A percentile compares a stretch with the other conserved stretches of the same genome.
phyloP scores from a whole-genome alignment of 1,140 invertebrate genomes.

The Orchesella cincta region DNA sequence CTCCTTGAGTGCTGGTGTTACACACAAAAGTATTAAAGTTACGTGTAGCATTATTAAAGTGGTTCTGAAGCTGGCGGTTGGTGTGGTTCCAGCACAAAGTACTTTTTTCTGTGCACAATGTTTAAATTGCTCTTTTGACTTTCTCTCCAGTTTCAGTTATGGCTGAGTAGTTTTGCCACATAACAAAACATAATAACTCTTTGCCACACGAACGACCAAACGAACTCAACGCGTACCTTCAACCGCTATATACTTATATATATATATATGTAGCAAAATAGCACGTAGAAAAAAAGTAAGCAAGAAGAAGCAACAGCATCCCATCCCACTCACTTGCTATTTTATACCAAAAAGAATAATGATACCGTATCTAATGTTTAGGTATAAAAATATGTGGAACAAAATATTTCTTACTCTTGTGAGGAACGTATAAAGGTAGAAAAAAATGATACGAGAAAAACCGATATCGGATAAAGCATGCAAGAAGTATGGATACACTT shows the following conservation, averaged over 20 bases:
- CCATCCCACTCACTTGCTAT: too few species aligned
- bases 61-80: neutral
- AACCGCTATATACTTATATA: neutral
- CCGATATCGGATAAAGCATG: too few species aligned
- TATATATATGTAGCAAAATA: neutral
- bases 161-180: neutral
- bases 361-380: too few species aligned
- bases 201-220: neutral
- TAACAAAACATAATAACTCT: neutral
- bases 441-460: too few species aligned
- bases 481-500: too few species aligned
- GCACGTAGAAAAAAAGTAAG: too few species aligned
- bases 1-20: neutral
- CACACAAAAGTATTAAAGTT: neutral
- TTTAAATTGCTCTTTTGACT: slow-evolving; percentile 33
- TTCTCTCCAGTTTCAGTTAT: neutral
- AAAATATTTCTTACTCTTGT: too few species aligned
- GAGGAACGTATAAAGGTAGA: too few species aligned
- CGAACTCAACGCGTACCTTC: neutral
- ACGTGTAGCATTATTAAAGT: neutral
- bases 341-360: neutral
- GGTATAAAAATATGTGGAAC: too few species aligned
- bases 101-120: neutral
- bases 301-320: too few species aligned
- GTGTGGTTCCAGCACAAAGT: neutral